Conservation (phyloP, 2,888 invertebrate genomes). For the Coecobrya sp. region DNA sequence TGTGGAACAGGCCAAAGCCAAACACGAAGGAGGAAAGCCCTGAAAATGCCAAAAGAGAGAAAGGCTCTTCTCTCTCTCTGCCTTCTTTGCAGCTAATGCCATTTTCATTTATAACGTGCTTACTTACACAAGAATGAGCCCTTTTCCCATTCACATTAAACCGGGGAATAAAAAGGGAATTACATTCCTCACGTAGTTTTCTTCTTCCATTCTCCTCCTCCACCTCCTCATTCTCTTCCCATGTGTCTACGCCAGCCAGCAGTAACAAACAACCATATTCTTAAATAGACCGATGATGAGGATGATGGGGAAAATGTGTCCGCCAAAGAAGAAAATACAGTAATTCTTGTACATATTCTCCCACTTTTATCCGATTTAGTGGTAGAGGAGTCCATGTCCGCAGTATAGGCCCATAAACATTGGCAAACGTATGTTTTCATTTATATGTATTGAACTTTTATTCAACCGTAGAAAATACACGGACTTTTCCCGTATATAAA, state of each 20-base stretch:
- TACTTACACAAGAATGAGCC: conserved; percentile 74
- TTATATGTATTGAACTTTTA: conserved; percentile 70
- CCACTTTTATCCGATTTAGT: conserved; percentile 30
- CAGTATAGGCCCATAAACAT: conserved; percentile 21
- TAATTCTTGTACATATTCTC: conserved; percentile 33
- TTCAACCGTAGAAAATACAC: conserved; percentile 64
- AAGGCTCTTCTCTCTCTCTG: background rate
- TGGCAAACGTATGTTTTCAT: conserved; percentile 45
- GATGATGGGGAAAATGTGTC: conserved; percentile 36
- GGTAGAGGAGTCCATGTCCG: too few species aligned
- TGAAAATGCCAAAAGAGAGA: conserved; percentile 24
- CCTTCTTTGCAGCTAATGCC: conserved; percentile 49
- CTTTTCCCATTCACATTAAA: conserved; percentile 67
- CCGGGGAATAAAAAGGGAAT: conserved; percentile 47
- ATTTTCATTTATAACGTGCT: conserved; percentile 77
- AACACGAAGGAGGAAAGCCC: conserved; percentile 48
- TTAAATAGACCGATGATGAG: conserved; percentile 4
- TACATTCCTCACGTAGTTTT: conserved; percentile 54
- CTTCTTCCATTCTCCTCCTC: background rate
- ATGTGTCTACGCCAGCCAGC: background rate
- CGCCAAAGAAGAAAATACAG: conserved; percentile 34
- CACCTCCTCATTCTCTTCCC: background rate
- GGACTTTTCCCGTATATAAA: background rate
- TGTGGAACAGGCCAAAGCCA: background rate
- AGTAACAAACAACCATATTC: background rate